Evolutionary conservation across 2,888 invertebrate genomes (phyloP).

Genomic region (Athrips mouffetella): DNA sequence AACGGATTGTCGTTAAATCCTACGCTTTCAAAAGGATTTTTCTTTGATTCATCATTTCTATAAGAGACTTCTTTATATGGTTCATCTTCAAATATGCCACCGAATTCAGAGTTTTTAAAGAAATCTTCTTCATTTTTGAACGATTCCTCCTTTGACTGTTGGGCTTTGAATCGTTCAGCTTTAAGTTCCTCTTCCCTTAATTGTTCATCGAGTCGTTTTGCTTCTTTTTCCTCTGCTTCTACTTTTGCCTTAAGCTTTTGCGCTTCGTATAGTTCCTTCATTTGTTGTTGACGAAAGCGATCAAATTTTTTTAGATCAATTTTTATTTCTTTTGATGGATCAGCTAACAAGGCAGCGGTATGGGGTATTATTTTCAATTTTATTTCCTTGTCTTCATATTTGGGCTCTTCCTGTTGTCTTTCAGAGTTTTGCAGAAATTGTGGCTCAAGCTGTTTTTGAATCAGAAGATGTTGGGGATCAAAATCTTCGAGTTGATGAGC

Average conservation of each 20-base stretch:
- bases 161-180: conserved; percentile 9
- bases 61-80: too few species aligned
- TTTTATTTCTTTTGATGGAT: neutral
- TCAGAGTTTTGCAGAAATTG: neutral
- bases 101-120: neutral
- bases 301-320: neutral
- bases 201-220: conserved; percentile 4
- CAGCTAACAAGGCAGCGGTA: neutral
- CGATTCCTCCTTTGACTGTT: conserved; percentile 2
- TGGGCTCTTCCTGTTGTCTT: neutral
- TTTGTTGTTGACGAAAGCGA: neutral
- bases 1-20: too few species aligned
- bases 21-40: too few species aligned
- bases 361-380: neutral
- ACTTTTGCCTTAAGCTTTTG: conserved; percentile 8
- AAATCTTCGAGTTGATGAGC: conserved; percentile 4
- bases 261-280: conserved; percentile 6
- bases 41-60: too few species aligned
- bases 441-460: conserved; percentile 3
- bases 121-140: conserved; percentile 3
- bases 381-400: conserved; percentile 1
- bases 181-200: conserved; percentile 5
- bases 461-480: neutral
- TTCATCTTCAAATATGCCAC: too few species aligned
- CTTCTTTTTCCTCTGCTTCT: conserved; percentile 6